These are phyloP conservation scores for Villa cingulata DNA, from an alignment of 2,888 invertebrate species.

Conservation along the genomic window DNA sequence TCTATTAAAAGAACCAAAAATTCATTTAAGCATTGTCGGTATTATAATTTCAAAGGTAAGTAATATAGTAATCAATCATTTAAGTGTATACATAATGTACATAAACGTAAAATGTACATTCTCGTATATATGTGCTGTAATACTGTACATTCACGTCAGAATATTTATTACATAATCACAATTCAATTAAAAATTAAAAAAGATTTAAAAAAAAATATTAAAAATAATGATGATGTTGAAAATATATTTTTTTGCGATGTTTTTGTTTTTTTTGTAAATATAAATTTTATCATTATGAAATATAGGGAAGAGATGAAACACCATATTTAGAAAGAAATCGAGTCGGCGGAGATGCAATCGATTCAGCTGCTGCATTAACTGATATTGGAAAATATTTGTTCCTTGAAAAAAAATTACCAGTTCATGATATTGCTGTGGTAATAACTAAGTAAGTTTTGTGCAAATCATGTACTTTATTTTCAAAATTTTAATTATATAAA, in stretches of 20 bases:
- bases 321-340: conserved; percentile 88
- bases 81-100: too few species aligned
- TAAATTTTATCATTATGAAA: conserved; percentile 10
- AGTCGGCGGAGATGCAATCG: conserved; percentile 85
- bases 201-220: too few species aligned
- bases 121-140: too few species aligned
- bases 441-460: conserved; percentile 75
- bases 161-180: too few species aligned
- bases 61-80: too few species aligned
- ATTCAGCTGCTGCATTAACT: conserved; percentile 86
- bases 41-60: conserved; percentile 89
- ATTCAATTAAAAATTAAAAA: too few species aligned
- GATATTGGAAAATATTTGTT: conserved; percentile 97
- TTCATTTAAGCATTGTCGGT: conserved; percentile 85
- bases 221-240: too few species aligned
- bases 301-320: conserved; percentile 83
- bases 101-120: too few species aligned
- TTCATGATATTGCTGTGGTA: conserved; percentile 90
- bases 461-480: too few species aligned
- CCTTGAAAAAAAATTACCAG: conserved; percentile 82
- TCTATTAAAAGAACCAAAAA: conserved; percentile 78
- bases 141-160: too few species aligned
- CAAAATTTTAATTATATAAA: too few species aligned
- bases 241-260: not conserved
- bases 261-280: conserved; percentile 8